Base-by-base conservation (phyloP, 2,888 invertebrate genomes). In the Spisula subtruncata region DNA sequence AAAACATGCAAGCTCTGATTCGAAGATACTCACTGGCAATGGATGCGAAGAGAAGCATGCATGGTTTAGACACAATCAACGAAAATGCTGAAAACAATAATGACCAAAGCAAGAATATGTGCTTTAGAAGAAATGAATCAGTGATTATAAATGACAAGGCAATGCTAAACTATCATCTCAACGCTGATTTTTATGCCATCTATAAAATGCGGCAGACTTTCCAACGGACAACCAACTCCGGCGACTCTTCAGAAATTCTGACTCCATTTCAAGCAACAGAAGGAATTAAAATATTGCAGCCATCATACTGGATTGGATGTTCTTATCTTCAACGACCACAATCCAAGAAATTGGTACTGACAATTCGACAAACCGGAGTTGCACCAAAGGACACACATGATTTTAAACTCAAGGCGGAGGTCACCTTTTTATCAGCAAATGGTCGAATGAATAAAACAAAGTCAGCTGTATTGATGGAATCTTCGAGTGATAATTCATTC, bases 281-380 rank as follows among this genome's bases (percentile, higher is more conserved):
- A 41, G 66, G 41, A 16, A 83, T 83, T 25, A 25, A 25, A 25
- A 83, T 83, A 8, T 25, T 41, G 35, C 16, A n/a, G 35, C 83
- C 83, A 14, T 83, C 83, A 46, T 83, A 83, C 71, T 83, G 83
- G 83, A 12, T 83, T 25, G 83, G 83, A 71, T 83, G 83, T 71
- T 83, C 66, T 4, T 83, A 83, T 60, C n/a, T 48, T 41, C 46
- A 71, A 25, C 46, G 25, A 46, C 83, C 66, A 16, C 6, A 41
- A 4, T 46, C 66, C n/a, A 20, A 71, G 48, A 71, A 25, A n/a
- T 12, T 83, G 16, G 83, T 66, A 12, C 16, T 83, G 60, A 71
- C 71, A 12, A 46, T 83, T 18, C 66, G 83, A 41, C 83, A 83
- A 46, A 83, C 83, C 25, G 83, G 83, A 8, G 71, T 83, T 6